These are phyloP conservation scores for Trichomycterus rosablanca DNA, from an alignment of 2,113 vertebrate genomes.

Conservation along the genomic window DNA sequence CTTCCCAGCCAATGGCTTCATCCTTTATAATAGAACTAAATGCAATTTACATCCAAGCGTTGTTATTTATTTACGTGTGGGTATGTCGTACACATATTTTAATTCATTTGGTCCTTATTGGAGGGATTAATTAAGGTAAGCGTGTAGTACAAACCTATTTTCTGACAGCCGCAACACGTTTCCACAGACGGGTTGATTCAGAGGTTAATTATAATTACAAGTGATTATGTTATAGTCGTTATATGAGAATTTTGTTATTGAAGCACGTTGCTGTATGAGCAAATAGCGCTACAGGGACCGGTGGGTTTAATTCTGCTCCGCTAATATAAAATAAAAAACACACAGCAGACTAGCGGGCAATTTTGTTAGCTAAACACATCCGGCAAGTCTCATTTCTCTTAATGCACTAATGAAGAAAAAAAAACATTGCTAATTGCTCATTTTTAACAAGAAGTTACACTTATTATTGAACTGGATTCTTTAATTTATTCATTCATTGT, in stretches of 20 bases:
- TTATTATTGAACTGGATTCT: not conserved
- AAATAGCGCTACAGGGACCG: not conserved
- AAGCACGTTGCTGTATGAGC: not conserved
- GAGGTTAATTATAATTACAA: slow-evolving; percentile 7
- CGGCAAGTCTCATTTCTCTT: too few species aligned
- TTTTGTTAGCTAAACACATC: not conserved
- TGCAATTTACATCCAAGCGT: too few species aligned
- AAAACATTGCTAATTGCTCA: too few species aligned
- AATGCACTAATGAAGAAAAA: too few species aligned
- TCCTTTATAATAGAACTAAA: too few species aligned
- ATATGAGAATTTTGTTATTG: not conserved
- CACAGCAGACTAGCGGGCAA: not conserved
- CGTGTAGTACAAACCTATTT: not conserved
- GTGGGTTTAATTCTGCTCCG: slow-evolving; percentile 6
- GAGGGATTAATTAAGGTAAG: too few species aligned
- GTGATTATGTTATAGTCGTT: not conserved
- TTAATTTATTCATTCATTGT: too few species aligned
- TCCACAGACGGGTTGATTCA: not conserved
- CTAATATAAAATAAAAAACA: slow-evolving; percentile 11
- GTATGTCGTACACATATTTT: too few species aligned
- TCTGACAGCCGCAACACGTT: not conserved
- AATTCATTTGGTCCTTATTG: too few species aligned
- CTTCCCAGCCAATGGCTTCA: too few species aligned
- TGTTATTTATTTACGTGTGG: too few species aligned
- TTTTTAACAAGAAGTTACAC: not conserved